Conservation (phyloP, 2,797 vertebrate species). For the Siniperca undulata region DNA sequence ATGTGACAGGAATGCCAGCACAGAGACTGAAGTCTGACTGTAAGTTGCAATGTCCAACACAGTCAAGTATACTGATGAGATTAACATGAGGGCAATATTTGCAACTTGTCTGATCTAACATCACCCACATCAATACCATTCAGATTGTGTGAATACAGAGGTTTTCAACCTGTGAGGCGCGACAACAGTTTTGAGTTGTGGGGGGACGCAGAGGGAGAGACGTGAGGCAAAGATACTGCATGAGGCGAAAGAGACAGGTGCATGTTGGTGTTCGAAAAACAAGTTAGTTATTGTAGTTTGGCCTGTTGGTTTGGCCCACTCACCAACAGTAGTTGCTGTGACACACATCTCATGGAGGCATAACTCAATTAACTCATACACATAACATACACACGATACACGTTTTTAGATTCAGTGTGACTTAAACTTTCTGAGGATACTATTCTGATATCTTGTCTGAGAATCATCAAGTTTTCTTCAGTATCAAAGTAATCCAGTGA, state of each 20-base stretch:
- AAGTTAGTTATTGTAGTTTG: too few relatives aligned
- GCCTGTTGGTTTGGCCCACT: not conserved
- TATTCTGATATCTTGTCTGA: not conserved
- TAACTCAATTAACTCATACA: too few relatives aligned
- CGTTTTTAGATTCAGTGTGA: too few relatives aligned
- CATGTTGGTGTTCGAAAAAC: too few relatives aligned
- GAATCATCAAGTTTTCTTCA: not conserved
- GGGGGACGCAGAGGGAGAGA: not conserved
- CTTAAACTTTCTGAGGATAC: too few relatives aligned
- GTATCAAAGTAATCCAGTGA: slow-evolving; percentile 3
- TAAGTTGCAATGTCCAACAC: not conserved
- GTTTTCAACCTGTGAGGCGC: not conserved
- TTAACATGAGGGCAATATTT: not conserved
- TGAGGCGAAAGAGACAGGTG: too few relatives aligned
- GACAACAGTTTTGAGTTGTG: too few relatives aligned
- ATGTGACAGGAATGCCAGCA: not conserved
- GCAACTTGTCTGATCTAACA: not conserved
- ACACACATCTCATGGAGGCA: not conserved
- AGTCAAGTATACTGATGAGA: not conserved
- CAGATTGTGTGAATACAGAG: not conserved
- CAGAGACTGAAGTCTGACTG: not conserved
- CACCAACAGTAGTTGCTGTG: not conserved
- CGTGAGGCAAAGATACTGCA: too few relatives aligned
- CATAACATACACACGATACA: too few relatives aligned
- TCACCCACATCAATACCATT: not conserved